These are phyloP conservation scores for Beris chalybata DNA, from an alignment of 2,888 invertebrate genomes.

Conservation along the genomic window DNA sequence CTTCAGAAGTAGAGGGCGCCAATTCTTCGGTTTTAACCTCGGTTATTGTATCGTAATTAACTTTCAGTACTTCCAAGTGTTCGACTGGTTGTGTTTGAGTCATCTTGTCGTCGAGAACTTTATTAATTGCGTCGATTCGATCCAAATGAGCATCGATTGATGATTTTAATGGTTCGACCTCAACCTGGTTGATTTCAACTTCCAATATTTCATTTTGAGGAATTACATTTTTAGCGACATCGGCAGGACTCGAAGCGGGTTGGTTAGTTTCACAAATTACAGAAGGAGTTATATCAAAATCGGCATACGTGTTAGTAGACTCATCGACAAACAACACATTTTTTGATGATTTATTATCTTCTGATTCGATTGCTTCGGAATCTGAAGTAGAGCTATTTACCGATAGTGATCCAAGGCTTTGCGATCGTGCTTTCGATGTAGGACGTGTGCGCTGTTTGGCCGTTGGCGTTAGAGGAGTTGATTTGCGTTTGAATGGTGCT, in stretches of 20 bases:
- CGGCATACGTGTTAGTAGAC: constrained; percentile 46
- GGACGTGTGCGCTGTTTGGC: constrained; percentile 47
- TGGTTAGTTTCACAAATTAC: constrained; percentile 29
- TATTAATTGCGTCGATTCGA: constrained; percentile 53
- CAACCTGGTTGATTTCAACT: constrained; percentile 47
- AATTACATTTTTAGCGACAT: background rate
- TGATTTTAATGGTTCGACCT: constrained; percentile 41
- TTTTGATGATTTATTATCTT: constrained; percentile 15
- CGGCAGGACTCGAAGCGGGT: background rate
- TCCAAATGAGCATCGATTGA: constrained; percentile 55
- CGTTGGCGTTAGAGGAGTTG: constrained; percentile 48
- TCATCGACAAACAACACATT: constrained; percentile 29
- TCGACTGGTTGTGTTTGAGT: constrained; percentile 42
- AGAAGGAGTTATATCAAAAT: constrained; percentile 44
- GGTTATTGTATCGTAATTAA: constrained; percentile 26
- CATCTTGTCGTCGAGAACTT: constrained; percentile 51
- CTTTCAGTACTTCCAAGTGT: background rate
- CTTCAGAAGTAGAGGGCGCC: background rate
- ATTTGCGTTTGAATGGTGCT: constrained; percentile 53
- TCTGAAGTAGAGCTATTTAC: constrained; percentile 50
- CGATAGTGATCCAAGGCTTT: constrained; percentile 55
- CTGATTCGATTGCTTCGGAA: constrained; percentile 8
- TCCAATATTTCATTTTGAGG: constrained; percentile 35
- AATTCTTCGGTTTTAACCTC: constrained; percentile 9
- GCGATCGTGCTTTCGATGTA: constrained; percentile 47